Percentiles rank a stretch among this genome's conserved stretches.
These are phyloP conservation scores for Zaprionus africanus DNA, from an alignment of 1,140 invertebrate species.

Conservation along the genomic window DNA sequence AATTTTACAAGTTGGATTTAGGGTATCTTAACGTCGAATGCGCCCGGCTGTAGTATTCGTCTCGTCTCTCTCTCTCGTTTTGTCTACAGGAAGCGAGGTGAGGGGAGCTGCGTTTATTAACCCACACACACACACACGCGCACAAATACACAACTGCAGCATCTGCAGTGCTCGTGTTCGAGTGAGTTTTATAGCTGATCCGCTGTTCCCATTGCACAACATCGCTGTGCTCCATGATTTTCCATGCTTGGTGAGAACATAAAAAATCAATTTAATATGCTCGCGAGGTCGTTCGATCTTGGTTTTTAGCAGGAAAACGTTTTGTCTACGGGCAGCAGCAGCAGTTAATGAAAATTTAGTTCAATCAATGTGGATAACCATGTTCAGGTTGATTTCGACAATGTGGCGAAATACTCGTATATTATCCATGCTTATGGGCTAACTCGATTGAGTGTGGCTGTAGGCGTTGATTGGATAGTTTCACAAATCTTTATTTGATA, in stretches of 20 bases:
- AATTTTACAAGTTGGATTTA: too few species aligned
- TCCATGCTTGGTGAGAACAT: conserved; percentile 74
- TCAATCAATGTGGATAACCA: conserved; percentile 52
- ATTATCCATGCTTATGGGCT: not conserved
- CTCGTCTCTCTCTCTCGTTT: too few species aligned
- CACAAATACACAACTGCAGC: not conserved
- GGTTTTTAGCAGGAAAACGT: conserved; percentile 60
- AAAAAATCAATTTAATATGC: conserved; percentile 81
- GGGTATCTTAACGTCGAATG: too few species aligned
- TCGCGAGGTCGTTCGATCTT: conserved; percentile 32
- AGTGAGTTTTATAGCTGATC: conserved; percentile 58
- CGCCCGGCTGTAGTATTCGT: too few species aligned
- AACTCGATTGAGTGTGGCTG: conserved; percentile 9
- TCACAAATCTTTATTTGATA: conserved; percentile 27
- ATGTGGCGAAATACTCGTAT: conserved; percentile 33
- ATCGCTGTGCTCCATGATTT: conserved; percentile 57
- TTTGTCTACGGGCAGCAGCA: conserved; percentile 63
- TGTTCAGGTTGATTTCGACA: conserved; percentile 26
- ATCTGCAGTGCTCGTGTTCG: not conserved
- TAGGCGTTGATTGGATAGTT: conserved; percentile 40
- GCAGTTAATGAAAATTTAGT: conserved; percentile 60
- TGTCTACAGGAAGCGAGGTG: not conserved
- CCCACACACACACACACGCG: conserved; percentile 50
- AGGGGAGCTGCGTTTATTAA: conserved; percentile 75
- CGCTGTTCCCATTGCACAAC: conserved; percentile 32